Evolutionary conservation across 2,888 invertebrate species (phyloP).

Genomic region (Andrena hattorfiana): DNA sequence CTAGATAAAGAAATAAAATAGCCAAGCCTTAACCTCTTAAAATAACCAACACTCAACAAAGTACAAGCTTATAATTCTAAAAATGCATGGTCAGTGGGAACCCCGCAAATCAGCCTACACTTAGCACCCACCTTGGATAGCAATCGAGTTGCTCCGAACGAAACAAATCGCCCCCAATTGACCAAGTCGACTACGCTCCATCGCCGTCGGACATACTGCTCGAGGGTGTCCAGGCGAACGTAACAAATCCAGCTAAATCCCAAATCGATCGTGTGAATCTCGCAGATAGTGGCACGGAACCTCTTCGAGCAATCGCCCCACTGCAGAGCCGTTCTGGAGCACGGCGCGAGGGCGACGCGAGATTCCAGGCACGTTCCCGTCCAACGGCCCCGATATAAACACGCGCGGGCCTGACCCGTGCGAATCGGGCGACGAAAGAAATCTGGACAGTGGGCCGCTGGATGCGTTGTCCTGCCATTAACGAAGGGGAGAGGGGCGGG

Average conservation of each 20-base stretch:
- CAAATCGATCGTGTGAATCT: constrained; percentile 7
- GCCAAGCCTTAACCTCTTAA: too few species aligned
- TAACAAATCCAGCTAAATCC: neutral
- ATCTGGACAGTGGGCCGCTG: constrained; percentile 24
- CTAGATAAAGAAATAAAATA: too few species aligned
- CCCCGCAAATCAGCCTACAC: neutral
- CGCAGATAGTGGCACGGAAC: neutral
- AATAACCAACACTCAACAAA: too few species aligned
- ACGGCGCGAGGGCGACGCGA: constrained; percentile 28
- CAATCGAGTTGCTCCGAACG: neutral
- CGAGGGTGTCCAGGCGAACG: neutral
- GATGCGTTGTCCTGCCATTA: constrained; percentile 39
- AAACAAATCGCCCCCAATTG: neutral
- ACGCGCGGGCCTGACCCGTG: constrained; percentile 19
- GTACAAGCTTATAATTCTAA: too few species aligned
- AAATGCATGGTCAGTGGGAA: too few species aligned
- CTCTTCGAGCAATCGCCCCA: neutral
- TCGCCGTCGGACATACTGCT: neutral
- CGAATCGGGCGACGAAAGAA: constrained; percentile 10
- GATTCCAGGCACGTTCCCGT: constrained; percentile 57
- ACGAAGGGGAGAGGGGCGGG: constrained; percentile 29
- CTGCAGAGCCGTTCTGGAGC: neutral
- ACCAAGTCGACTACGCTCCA: neutral
- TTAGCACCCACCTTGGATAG: neutral
- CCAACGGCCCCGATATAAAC: constrained; percentile 55